Evolutionary conservation across 2,888 invertebrate species (phyloP), one percentile per base, ranked within the genome.

Genomic region (Liposcelis brunnea): DNA sequence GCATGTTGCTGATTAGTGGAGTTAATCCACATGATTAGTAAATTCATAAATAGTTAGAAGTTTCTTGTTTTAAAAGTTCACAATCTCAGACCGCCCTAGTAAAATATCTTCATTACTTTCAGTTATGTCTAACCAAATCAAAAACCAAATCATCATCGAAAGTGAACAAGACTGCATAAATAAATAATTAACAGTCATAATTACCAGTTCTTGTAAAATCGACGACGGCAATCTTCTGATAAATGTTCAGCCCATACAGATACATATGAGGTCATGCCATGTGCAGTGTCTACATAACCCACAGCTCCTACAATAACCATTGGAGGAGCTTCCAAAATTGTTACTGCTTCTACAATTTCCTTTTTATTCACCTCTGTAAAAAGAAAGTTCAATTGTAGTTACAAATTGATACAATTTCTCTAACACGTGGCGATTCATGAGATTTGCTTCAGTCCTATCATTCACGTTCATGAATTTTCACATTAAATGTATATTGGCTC

Each of bases 121-220:
- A 40, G 40, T 14, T 15, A 15, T 35, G 26, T 26, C 47, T 49
- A 50, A 50, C 52, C 52, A 53, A 51, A 40, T 15, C 16, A 18
- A 16, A 18, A 16, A n/a, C 10, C 4, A 16, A 40, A 18, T 40
- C 40, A 40, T 40, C 40, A 40, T 40, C 19, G 40, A 19, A 40
- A 40, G 35, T 16, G 16, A 35, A 15, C 35, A 5, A 35, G 10
- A 35, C 10, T n/a, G n/a, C n/a, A n/a, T n/a, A n/a, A n/a, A n/a
- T 7, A 35, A 35, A 16, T 16, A 35, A 7, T 10, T 15, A n/a
- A 32, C 35, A 42, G 14, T 38, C n/a, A 51, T 52, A 63, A 69
- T 69, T 75, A 98, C 98, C 98, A 98, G 72, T 98, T 98, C 75
- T 97, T 98, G 75, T 99, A 99, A 76, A 98, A 97, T 55, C 98